phyloP scores from a whole-genome alignment of 2,113 vertebrate species.

The Delphinus delphis region DNA sequence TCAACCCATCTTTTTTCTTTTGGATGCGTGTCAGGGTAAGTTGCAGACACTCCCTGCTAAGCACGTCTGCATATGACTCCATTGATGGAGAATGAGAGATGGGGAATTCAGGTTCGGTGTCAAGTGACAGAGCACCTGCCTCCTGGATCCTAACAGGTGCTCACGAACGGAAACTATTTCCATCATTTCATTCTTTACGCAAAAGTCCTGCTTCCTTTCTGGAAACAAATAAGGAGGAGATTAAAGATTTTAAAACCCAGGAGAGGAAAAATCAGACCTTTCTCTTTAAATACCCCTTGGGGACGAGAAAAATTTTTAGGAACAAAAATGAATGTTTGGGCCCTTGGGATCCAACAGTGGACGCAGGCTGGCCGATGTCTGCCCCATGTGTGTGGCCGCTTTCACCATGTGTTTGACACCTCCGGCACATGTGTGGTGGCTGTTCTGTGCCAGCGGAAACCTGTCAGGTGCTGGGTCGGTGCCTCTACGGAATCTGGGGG shows the following conservation, averaged over 20 bases:
- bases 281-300: not conserved
- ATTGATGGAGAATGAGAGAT: not conserved
- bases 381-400: not conserved
- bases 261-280: not conserved
- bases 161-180: not conserved
- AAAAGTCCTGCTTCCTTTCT: not conserved
- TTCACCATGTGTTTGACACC: rapidly evolving
- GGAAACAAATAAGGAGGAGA: not conserved
- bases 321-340: not conserved
- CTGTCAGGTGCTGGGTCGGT: not conserved
- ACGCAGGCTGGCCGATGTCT: not conserved
- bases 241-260: not conserved
- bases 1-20: not conserved
- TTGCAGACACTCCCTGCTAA: not conserved
- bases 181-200: not conserved
- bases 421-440: not conserved
- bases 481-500: not conserved
- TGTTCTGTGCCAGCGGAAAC: not conserved
- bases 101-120: not conserved
- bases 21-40: not conserved
- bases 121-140: not conserved
- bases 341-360: not conserved
- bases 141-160: not conserved
- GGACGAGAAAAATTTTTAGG: not conserved
- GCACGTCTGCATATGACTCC: not conserved